Evolutionary conservation across 2,888 invertebrate genomes (phyloP).

Genomic region (Tridacna crocea): DNA sequence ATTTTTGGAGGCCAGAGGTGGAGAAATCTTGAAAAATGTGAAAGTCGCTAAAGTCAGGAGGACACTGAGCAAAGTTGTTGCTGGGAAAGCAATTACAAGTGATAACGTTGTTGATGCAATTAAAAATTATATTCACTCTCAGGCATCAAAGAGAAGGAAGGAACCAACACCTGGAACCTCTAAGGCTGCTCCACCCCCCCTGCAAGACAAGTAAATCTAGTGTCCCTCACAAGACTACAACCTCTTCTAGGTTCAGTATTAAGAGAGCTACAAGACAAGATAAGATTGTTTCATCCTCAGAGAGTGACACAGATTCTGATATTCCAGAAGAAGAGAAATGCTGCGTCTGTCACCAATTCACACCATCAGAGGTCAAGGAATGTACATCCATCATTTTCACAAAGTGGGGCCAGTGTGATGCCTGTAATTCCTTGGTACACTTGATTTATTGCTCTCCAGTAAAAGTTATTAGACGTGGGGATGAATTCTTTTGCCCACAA

Average conservation of each 20-base stretch:
- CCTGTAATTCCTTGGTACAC: too few species aligned
- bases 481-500: too few species aligned
- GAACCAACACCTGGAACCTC: too few species aligned
- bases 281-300: not conserved
- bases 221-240: too few species aligned
- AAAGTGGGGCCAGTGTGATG: constrained; percentile 37
- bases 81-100: not conserved
- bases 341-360: constrained; percentile 21
- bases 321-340: constrained; percentile 26
- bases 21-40: not conserved
- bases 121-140: too few species aligned
- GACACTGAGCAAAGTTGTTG: not conserved
- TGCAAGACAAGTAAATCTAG: too few species aligned
- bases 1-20: not conserved
- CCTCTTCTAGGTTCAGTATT: too few species aligned
- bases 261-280: too few species aligned
- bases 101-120: not conserved
- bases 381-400: constrained; percentile 33
- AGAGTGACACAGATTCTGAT: constrained; percentile 11
- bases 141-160: too few species aligned
- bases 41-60: not conserved
- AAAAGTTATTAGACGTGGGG: too few species aligned
- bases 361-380: constrained; percentile 2
- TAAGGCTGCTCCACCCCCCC: too few species aligned
- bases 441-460: too few species aligned